Conservation (phyloP, 2,888 invertebrate species). For the Polydrusus cervinus region DNA sequence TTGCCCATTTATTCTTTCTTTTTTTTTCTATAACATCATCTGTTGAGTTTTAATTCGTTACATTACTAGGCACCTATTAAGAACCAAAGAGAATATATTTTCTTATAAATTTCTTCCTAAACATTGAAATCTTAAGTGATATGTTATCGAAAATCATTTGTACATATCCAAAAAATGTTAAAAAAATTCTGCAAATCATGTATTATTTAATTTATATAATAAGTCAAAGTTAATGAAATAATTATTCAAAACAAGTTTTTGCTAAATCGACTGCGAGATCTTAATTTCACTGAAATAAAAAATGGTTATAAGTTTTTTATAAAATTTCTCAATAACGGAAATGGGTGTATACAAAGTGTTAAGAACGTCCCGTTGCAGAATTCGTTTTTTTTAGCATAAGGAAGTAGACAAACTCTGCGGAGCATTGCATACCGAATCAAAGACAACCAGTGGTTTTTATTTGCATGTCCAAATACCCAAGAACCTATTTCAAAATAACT, state of each 20-base stretch:
- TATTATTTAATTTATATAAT: slow-evolving; percentile 2
- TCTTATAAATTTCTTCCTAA: neutral
- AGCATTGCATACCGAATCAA: too few species aligned
- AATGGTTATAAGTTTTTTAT: neutral
- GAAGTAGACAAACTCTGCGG: too few species aligned
- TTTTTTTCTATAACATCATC: neutral
- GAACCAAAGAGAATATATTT: neutral
- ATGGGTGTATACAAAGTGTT: too few species aligned
- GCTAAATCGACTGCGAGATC: neutral
- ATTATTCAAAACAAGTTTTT: slow-evolving; percentile 9
- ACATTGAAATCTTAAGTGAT: neutral
- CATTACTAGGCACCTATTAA: neutral
- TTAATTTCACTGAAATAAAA: neutral
- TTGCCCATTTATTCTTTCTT: neutral
- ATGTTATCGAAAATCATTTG: neutral
- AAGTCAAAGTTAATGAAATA: neutral
- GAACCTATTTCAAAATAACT: too few species aligned
- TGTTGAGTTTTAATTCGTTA: neutral
- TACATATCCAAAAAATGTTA: neutral
- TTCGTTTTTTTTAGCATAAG: too few species aligned
- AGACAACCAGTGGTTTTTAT: too few species aligned
- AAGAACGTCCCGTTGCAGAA: too few species aligned
- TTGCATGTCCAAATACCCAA: too few species aligned
- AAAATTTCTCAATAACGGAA: too few species aligned
- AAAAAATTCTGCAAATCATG: neutral